Evolutionary conservation across 53 echinoderm and acorn worm genomes (phyloP).

Genomic region (Temnopleurus reevesii): DNA sequence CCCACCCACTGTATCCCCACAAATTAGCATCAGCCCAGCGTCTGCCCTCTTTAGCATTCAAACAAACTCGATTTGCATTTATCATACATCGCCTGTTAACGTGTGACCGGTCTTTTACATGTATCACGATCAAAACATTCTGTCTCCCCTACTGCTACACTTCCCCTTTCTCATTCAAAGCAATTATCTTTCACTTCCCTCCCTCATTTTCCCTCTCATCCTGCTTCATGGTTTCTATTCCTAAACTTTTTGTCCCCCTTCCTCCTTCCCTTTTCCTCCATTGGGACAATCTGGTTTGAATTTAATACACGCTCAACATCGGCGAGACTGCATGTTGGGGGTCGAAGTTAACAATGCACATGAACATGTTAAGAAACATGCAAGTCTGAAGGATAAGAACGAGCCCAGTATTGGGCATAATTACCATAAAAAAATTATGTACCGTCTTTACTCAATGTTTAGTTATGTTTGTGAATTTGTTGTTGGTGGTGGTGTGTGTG

Average conservation of each 20-base stretch:
- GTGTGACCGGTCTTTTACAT: no score
- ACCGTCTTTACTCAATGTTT: no score
- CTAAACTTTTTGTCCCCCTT: not conserved
- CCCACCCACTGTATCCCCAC: no score
- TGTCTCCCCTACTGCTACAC: not conserved
- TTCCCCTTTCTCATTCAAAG: not conserved
- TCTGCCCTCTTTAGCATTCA: no score
- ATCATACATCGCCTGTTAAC: no score
- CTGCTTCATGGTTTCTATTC: conserved; percentile 2
- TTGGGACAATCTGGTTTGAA: not conserved
- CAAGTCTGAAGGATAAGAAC: not conserved
- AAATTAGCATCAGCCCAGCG: no score
- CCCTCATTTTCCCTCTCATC: not conserved
- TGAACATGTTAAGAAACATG: not conserved
- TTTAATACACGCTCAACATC: not conserved
- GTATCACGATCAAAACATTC: not conserved
- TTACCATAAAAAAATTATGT: no score
- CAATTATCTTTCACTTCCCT: not conserved
- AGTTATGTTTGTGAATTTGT: no score
- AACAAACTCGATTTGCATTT: no score
- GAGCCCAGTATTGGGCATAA: no score
- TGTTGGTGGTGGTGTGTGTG: no score
- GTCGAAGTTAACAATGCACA: not conserved
- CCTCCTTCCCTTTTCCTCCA: not conserved
- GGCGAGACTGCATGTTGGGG: not conserved